Percentiles rank a stretch among this genome's conserved stretches.
Evolutionary conservation across 2,797 vertebrate genomes (phyloP).

Genomic region (Molossus alvarezi): DNA sequence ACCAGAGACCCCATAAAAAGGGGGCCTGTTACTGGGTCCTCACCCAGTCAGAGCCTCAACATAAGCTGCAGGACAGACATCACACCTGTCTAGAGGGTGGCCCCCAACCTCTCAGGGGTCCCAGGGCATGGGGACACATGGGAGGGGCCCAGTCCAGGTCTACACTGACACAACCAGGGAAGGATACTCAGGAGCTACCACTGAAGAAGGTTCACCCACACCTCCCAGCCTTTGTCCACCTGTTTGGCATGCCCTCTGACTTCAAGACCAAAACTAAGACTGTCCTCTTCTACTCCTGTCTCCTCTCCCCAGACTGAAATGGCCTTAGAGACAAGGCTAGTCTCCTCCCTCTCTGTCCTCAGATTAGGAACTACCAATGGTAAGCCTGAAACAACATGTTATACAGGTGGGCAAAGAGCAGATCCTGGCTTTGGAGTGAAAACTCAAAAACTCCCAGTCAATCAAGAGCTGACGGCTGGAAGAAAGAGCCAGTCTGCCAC

Average conservation of each 20-base stretch:
- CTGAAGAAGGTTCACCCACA: background rate
- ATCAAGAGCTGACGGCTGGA: background rate
- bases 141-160: background rate
- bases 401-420: background rate
- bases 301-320: background rate
- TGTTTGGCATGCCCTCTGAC: background rate
- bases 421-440: background rate
- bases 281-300: background rate
- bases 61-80: background rate
- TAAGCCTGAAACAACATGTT: background rate
- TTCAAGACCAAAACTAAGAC: conserved; percentile 16
- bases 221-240: background rate
- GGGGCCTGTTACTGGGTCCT: background rate
- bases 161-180: background rate
- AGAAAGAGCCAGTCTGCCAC: background rate
- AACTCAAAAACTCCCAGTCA: background rate
- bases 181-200: background rate
- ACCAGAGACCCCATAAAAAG: background rate
- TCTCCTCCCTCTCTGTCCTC: background rate
- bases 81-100: no score
- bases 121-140: background rate
- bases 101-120: background rate
- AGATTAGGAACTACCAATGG: background rate
- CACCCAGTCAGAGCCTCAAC: background rate
- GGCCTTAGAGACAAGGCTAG: background rate